phyloP scores from a whole-genome alignment of 2,797 vertebrate genomes.

The Champsocephalus gunnari region DNA sequence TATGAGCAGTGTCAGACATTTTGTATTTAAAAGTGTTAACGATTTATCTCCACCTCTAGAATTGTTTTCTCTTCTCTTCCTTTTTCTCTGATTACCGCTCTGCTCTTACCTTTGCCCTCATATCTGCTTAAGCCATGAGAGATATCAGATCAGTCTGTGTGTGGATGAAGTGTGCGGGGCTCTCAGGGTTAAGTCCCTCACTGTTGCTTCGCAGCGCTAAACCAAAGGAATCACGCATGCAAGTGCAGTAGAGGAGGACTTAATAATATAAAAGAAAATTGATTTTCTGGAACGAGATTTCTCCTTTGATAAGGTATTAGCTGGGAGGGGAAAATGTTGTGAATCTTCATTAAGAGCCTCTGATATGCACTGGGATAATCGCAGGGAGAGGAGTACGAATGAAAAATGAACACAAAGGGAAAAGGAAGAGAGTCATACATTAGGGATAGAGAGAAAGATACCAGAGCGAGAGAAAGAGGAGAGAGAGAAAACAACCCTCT shows the following conservation, averaged over 20 bases:
- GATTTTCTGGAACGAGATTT: slow-evolving; percentile 90
- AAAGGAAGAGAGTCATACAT: slow-evolving; percentile 75
- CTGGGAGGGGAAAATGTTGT: slow-evolving; percentile 86
- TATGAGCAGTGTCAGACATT: neutral
- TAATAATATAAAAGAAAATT: slow-evolving; percentile 90
- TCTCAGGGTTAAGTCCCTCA: slow-evolving; percentile 81
- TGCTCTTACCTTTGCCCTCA: slow-evolving; percentile 60
- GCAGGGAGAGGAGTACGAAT: slow-evolving; percentile 73
- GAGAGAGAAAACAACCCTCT: slow-evolving; percentile 25
- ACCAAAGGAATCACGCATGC: slow-evolving; percentile 80
- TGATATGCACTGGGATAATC: slow-evolving; percentile 85
- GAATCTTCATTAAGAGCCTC: slow-evolving; percentile 89
- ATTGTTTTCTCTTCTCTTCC: slow-evolving; percentile 2
- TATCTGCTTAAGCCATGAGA: slow-evolving; percentile 68
- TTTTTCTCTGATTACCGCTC: slow-evolving; percentile 26
- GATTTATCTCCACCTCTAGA: neutral
- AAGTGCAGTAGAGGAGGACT: slow-evolving; percentile 84
- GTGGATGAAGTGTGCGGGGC: slow-evolving; percentile 63
- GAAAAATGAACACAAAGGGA: slow-evolving; percentile 82
- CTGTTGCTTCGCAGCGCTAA: slow-evolving; percentile 73
- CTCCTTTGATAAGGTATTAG: slow-evolving; percentile 90
- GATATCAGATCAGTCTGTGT: slow-evolving; percentile 72
- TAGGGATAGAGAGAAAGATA: slow-evolving; percentile 68
- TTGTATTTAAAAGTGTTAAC: neutral
- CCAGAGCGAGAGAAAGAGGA: slow-evolving; percentile 56